Conservation (phyloP, 2,888 invertebrate genomes). For the Alentia gelatinosa region DNA sequence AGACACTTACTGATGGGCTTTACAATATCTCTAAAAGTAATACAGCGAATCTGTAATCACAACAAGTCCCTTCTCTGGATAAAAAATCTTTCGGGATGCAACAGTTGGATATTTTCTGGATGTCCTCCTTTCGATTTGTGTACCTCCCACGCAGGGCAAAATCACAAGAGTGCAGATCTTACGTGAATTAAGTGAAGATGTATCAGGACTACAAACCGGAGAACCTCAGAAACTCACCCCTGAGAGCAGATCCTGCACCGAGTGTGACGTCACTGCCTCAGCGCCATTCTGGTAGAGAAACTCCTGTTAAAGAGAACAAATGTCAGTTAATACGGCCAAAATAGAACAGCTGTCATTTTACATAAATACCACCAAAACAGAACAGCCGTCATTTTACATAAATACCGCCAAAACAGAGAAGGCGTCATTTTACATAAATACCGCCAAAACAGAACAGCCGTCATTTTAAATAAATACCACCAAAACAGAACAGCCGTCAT, state of each 20-base stretch:
- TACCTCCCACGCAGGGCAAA: no score
- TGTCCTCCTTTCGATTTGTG: no score
- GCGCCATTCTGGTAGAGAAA: slow-evolving; percentile 61
- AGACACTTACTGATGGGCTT: not conserved
- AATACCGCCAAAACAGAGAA: not conserved
- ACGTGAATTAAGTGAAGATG: no score
- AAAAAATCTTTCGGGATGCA: no score
- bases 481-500: no score
- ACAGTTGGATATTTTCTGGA: no score
- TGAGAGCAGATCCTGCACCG: not conserved
- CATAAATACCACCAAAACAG: not conserved
- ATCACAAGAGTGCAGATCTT: no score
- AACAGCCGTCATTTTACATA: not conserved
- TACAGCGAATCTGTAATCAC: no score
- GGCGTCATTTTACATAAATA: not conserved
- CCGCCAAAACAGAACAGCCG: not conserved
- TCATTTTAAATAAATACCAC: not conserved
- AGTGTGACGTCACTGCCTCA: slow-evolving; percentile 10
- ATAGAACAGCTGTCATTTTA: not conserved
- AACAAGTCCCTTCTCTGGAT: no score
- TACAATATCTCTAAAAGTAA: no score
- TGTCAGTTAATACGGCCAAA: not conserved
- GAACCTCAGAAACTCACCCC: not conserved
- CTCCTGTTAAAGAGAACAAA: slow-evolving; percentile 55
- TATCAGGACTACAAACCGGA: no score